Evolutionary conservation across 2,113 vertebrate genomes (phyloP).

Genomic region (Pagrus major): DNA sequence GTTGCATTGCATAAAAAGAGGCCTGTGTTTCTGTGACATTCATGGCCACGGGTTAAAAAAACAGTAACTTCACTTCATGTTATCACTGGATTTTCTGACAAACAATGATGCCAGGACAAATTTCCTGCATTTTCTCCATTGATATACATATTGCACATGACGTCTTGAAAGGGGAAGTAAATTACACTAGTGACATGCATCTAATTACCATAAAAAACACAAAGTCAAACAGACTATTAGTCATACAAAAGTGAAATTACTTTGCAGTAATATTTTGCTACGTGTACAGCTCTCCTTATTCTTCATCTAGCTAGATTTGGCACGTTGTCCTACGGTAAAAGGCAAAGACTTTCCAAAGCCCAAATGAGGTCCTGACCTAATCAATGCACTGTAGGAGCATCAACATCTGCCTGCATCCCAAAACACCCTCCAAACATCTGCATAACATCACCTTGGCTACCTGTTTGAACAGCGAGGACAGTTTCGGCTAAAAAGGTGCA

Average conservation of each 20-base stretch:
- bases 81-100: slow-evolving; percentile 11
- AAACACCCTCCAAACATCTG: slow-evolving; percentile 33
- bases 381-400: slow-evolving; percentile 19
- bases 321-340: slow-evolving; percentile 54
- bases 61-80: slow-evolving; percentile 16
- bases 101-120: background rate
- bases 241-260: slow-evolving; percentile 41
- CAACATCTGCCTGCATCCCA: slow-evolving; percentile 18
- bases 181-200: slow-evolving; percentile 29
- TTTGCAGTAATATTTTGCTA: slow-evolving; percentile 54
- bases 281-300: slow-evolving; percentile 30
- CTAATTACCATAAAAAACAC: slow-evolving; percentile 28
- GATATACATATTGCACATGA: slow-evolving; percentile 61
- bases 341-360: slow-evolving; percentile 51
- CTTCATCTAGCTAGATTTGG: slow-evolving; percentile 56
- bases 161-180: slow-evolving; percentile 28
- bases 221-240: slow-evolving; percentile 18
- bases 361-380: slow-evolving; percentile 22
- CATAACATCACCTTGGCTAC: slow-evolving; percentile 32
- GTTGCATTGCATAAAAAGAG: slow-evolving; percentile 50
- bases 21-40: slow-evolving; percentile 32
- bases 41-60: slow-evolving; percentile 8
- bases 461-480: slow-evolving; percentile 47
- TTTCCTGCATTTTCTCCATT: slow-evolving; percentile 25
- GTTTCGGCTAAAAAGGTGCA: slow-evolving; percentile 57